These are phyloP conservation scores for Beris chalybata DNA, from an alignment of 2,888 invertebrate genomes.

Conservation along the genomic window DNA sequence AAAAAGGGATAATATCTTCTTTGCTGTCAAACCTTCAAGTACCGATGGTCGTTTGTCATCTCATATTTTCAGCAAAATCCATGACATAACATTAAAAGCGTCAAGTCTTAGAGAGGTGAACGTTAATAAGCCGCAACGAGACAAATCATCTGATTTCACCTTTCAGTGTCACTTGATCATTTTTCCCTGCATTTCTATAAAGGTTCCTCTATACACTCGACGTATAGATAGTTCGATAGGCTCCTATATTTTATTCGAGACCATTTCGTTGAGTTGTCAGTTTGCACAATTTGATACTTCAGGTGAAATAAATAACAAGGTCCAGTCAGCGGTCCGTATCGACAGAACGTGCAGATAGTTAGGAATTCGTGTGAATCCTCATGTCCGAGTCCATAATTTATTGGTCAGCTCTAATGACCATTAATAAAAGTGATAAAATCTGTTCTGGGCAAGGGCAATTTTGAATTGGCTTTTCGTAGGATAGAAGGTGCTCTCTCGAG, in stretches of 20 bases:
- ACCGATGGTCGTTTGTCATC: too few relatives aligned
- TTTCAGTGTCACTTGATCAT: slow-evolving; percentile 20
- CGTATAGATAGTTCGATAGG: background rate
- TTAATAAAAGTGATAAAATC: slow-evolving; percentile 32
- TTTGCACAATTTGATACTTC: slow-evolving; percentile 17
- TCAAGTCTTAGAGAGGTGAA: too few relatives aligned
- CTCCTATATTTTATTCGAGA: background rate
- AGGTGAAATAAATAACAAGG: slow-evolving; percentile 6
- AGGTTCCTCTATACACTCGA: background rate
- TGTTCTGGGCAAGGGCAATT: slow-evolving; percentile 21
- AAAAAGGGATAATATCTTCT: too few relatives aligned
- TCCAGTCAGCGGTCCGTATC: slow-evolving; percentile 9
- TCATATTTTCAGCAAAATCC: too few relatives aligned
- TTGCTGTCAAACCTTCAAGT: too few relatives aligned
- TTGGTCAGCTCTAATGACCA: slow-evolving; percentile 31
- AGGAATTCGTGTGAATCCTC: slow-evolving; percentile 13
- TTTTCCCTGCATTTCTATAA: slow-evolving; percentile 10
- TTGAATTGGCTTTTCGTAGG: slow-evolving; percentile 1
- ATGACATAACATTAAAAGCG: too few relatives aligned
- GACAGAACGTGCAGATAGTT: background rate
- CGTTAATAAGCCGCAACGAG: slow-evolving; percentile 1
- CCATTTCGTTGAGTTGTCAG: slow-evolving; percentile 24
- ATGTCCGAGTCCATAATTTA: slow-evolving; percentile 22
- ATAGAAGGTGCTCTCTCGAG: slow-evolving; percentile 1
- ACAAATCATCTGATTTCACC: slow-evolving; percentile 32